These are phyloP conservation scores for Lasioglossum oenotherae DNA, from an alignment of 2,888 invertebrate genomes.

Conservation along the genomic window DNA sequence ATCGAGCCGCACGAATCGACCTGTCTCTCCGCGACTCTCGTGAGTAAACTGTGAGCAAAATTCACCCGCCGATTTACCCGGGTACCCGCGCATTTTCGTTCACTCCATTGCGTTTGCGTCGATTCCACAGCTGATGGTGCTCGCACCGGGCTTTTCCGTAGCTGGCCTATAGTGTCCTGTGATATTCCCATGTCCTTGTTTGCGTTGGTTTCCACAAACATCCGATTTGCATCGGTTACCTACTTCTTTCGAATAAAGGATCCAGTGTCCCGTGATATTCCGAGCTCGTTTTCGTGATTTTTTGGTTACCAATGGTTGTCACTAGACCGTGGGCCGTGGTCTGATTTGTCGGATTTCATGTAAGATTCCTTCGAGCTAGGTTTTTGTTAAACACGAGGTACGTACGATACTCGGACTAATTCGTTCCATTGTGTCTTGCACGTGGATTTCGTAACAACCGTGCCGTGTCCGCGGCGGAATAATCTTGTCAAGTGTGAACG, in stretches of 20 bases:
- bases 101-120: not conserved
- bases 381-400: not conserved
- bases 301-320: not conserved
- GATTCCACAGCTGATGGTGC: not conserved
- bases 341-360: not conserved
- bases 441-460: not conserved
- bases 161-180: not conserved
- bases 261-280: not conserved
- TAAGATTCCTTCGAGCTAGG: not conserved
- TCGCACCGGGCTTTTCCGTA: not conserved
- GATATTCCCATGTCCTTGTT: not conserved
- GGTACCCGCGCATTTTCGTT: not conserved
- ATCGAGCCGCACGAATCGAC: conserved; percentile 37
- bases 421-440: not conserved
- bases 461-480: not conserved
- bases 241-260: not conserved
- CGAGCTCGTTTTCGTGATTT: not conserved
- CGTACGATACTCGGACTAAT: not conserved
- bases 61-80: not conserved
- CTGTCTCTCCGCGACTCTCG: conserved; percentile 42
- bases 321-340: not conserved
- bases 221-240: not conserved
- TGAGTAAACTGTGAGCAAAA: conserved; percentile 46
- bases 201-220: not conserved
- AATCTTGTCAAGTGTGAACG: not conserved